phyloP scores from a whole-genome alignment of 2,113 vertebrate species.

The Acrocephalus kingi region DNA sequence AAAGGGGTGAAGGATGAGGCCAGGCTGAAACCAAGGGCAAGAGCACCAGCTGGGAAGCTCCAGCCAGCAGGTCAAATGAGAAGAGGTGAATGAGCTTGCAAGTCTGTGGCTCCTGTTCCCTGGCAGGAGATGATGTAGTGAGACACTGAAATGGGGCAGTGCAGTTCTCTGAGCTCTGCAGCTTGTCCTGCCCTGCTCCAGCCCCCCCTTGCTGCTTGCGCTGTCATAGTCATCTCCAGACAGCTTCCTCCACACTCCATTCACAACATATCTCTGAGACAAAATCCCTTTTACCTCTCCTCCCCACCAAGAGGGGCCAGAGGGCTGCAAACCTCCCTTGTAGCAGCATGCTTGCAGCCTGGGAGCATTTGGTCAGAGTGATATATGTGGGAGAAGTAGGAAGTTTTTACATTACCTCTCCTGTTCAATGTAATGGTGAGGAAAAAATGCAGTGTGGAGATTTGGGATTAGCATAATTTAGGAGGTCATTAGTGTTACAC shows the following conservation, averaged over 20 bases:
- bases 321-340: background rate
- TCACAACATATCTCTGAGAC: background rate
- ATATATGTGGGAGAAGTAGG: background rate
- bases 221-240: background rate
- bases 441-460: background rate
- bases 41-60: background rate
- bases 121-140: background rate
- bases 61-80: background rate
- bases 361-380: background rate
- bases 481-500: background rate
- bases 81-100: background rate
- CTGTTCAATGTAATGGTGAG: background rate
- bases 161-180: background rate
- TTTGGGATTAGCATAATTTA: background rate
- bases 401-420: background rate
- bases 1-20: background rate
- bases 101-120: background rate
- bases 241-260: accelerated
- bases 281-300: background rate
- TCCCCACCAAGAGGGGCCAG: background rate
- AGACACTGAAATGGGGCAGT: background rate
- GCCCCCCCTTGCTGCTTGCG: background rate
- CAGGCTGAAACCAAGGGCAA: background rate
- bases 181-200: background rate
- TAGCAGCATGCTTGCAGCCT: background rate